Percentiles rank a stretch among this genome's conserved stretches.
Conservation (phyloP, 2,797 vertebrate species). For the Sparidentex hasta region DNA sequence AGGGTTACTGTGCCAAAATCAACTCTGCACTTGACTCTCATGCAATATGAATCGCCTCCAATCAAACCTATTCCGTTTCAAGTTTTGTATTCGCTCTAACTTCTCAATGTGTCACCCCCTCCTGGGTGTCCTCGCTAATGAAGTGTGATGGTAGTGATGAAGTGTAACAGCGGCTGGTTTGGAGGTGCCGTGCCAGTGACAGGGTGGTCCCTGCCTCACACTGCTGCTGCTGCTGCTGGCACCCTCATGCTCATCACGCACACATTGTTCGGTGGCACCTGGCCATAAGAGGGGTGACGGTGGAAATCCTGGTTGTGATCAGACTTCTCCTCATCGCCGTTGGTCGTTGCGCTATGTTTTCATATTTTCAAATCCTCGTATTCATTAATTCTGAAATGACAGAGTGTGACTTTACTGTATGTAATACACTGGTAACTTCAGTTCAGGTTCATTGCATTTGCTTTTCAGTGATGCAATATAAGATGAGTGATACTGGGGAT, state of each 20-base stretch:
- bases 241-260: conserved; percentile 82
- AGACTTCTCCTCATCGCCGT: conserved; percentile 36
- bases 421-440: conserved; percentile 3
- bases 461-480: conserved; percentile 31
- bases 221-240: conserved; percentile 73
- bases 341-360: conserved; percentile 26
- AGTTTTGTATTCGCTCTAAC: conserved; percentile 12
- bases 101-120: conserved; percentile 52
- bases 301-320: conserved; percentile 59
- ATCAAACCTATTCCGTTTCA: conserved; percentile 27
- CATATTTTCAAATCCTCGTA: conserved; percentile 16
- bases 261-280: conserved; percentile 80
- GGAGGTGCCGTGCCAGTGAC: conserved; percentile 75
- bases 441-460: conserved; percentile 23
- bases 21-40: neutral
- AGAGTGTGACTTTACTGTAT: conserved; percentile 23
- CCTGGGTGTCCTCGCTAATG: conserved; percentile 71
- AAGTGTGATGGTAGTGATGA: conserved; percentile 78
- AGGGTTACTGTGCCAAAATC: conserved; percentile 3
- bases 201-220: conserved; percentile 76
- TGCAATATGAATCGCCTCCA: conserved; percentile 19
- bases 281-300: conserved; percentile 68
- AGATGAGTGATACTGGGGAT: conserved; percentile 29
- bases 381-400: conserved; percentile 40
- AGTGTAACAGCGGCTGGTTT: conserved; percentile 74